Evolutionary conservation across 2,888 invertebrate genomes (phyloP), one percentile per base, ranked within the genome.

Genomic region (Drosophila eohydei): DNA sequence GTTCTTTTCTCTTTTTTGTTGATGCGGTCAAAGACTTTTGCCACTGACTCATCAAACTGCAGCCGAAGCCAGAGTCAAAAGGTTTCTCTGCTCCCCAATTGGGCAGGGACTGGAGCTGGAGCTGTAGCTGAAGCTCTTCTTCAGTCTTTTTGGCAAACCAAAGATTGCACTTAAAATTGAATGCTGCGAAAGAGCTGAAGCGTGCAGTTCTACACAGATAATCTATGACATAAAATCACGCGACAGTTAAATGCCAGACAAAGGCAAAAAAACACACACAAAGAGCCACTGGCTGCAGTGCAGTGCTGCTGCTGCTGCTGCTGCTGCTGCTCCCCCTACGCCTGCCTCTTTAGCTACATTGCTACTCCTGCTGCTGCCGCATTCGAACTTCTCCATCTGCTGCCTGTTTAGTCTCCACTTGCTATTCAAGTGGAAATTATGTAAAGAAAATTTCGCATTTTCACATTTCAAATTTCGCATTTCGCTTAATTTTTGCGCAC

Each of bases 81-180:
- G 36, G 21, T 57, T 57, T 32, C 16, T 3, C 51, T 12, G 12
- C 16, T 16, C 11, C 21, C 36, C 4, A 9, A 34, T 34, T 34
- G 44, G 44, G 6, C 26, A 12, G 46, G 14, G 4, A 5, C n/a
- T 3, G 30, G 0, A 9, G 26, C 26, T 26, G 14, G 21, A 21
- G 21, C 21, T 21, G 21, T 1, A 21, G 9, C n/a, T 3, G 30
- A 1, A 9, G 26, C 26, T 26, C 14, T 4, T 30, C 6, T 44
- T 3, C 21, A 11, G 11, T 3, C 28, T 28, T 41, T 51, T 59
- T 52, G 61, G 71, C 59, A 68, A 83, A 83, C 81, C 78, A 51
- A 89, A 83, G 83, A 84, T 81, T 89, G 84, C 89, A 84, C 88
- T 84, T 88, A 79, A 84, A 88, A 89, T 74, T 76, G 85, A 78